A percentile compares a stretch with the other conserved stretches of the same genome.
phyloP scores from a whole-genome alignment of 1,140 invertebrate species.

The Pseudomyrmex dendroicus region DNA sequence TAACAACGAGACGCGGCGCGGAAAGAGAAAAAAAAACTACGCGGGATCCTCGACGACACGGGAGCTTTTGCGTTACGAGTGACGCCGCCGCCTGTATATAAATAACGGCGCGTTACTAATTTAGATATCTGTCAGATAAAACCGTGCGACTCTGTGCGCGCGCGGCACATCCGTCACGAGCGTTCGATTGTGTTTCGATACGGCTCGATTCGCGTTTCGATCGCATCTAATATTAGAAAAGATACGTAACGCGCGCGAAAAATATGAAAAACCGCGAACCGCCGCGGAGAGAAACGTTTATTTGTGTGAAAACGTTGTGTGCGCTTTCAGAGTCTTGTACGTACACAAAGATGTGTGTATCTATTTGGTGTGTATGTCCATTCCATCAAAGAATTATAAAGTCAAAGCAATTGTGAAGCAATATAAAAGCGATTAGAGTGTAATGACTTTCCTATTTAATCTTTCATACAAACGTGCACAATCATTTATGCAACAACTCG shows the following conservation, averaged over 20 bases:
- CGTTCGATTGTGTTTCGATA: conserved; percentile 36
- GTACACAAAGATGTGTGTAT: background rate
- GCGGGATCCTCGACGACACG: conserved; percentile 29
- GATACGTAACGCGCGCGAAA: conserved; percentile 19
- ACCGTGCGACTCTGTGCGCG: conserved; percentile 5
- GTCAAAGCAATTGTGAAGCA: background rate
- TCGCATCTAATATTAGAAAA: conserved; percentile 25
- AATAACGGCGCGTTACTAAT: conserved; percentile 71
- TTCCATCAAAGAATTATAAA: background rate
- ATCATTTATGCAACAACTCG: background rate
- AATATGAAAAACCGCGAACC: conserved; percentile 1
- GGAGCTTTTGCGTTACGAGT: conserved; percentile 50
- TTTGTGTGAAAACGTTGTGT: background rate
- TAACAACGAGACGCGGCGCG: conserved; percentile 15
- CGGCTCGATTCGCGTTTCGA: conserved; percentile 21
- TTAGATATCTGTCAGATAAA: conserved; percentile 72
- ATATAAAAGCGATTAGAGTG: background rate
- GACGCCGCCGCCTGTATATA: conserved; percentile 33
- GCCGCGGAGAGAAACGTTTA: background rate
- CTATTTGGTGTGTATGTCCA: too few species aligned
- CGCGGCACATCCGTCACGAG: conserved; percentile 48
- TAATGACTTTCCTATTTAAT: conserved; percentile 10
- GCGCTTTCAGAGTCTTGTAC: background rate
- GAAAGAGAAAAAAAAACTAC: conserved; percentile 24
- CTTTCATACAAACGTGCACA: background rate